These are phyloP conservation scores for Crossocerus cetratus DNA, from an alignment of 2,888 invertebrate genomes.

Conservation along the genomic window DNA sequence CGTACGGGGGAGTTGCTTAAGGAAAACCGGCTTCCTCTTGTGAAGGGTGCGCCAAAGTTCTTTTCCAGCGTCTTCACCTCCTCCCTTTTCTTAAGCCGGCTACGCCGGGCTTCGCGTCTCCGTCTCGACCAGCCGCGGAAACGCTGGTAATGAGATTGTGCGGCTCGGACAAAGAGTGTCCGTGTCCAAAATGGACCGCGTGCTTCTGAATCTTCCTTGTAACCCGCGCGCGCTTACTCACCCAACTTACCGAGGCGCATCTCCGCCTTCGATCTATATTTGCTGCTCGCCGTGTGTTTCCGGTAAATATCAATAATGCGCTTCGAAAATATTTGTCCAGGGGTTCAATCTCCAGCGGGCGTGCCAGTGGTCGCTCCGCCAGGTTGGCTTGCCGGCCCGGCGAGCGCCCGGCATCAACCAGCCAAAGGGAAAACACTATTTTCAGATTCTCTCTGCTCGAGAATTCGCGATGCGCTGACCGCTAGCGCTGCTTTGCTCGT, in stretches of 20 bases:
- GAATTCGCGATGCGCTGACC: neutral
- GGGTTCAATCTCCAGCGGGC: neutral
- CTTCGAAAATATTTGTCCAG: neutral
- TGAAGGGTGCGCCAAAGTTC: too few relatives aligned
- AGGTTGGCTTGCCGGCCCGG: neutral
- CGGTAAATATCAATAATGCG: neutral
- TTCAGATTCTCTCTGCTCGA: neutral
- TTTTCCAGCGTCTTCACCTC: conserved; percentile 6
- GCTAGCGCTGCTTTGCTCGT: neutral
- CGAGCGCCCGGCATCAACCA: conserved; percentile 4
- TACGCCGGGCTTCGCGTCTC: conserved; percentile 4
- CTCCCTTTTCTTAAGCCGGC: neutral
- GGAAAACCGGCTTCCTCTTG: conserved; percentile 11
- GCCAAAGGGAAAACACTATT: conserved; percentile 5
- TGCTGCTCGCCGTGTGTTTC: neutral
- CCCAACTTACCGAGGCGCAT: neutral
- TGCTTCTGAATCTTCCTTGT: neutral
- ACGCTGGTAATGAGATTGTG: conserved; percentile 33
- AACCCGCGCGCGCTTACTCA: neutral
- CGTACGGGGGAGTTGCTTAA: conserved; percentile 18
- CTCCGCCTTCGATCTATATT: neutral
- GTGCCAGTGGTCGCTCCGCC: too few relatives aligned
- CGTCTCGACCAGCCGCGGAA: conserved; percentile 10
- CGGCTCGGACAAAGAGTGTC: conserved; percentile 1
- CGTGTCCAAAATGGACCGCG: neutral